phyloP scores from a whole-genome alignment of 2,888 invertebrate genomes.

The Pachydiplax longipennis region DNA sequence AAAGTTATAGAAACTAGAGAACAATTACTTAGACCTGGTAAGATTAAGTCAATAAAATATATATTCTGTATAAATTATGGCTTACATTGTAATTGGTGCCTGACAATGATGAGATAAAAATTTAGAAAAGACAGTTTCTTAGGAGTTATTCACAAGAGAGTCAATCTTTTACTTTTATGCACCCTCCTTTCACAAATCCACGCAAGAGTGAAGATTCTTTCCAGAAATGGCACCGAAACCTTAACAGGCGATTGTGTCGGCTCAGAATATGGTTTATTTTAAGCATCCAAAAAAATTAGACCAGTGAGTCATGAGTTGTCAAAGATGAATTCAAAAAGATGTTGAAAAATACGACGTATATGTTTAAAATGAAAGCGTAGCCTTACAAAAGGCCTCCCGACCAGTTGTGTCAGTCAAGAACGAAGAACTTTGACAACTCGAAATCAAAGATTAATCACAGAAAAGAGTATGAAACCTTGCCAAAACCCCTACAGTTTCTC shows the following conservation, averaged over 20 bases:
- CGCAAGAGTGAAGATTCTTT: too few species aligned
- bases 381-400: not conserved
- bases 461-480: not conserved
- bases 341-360: not conserved
- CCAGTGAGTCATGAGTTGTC: not conserved
- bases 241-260: not conserved
- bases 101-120: too few species aligned
- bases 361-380: not conserved
- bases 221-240: not conserved
- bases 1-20: too few species aligned
- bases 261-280: not conserved
- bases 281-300: not conserved
- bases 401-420: not conserved
- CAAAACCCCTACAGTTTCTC: not conserved
- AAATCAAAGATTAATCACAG: not conserved
- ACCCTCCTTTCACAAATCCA: too few species aligned
- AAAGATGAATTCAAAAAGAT: not conserved
- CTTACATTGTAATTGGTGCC: too few species aligned
- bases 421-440: not conserved
- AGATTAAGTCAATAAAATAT: too few species aligned
- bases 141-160: too few species aligned
- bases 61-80: too few species aligned
- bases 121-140: too few species aligned
- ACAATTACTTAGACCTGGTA: too few species aligned
- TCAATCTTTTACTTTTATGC: too few species aligned